Conservation (phyloP, 2,888 invertebrate genomes). For the Drosophila parthenogenetica region DNA sequence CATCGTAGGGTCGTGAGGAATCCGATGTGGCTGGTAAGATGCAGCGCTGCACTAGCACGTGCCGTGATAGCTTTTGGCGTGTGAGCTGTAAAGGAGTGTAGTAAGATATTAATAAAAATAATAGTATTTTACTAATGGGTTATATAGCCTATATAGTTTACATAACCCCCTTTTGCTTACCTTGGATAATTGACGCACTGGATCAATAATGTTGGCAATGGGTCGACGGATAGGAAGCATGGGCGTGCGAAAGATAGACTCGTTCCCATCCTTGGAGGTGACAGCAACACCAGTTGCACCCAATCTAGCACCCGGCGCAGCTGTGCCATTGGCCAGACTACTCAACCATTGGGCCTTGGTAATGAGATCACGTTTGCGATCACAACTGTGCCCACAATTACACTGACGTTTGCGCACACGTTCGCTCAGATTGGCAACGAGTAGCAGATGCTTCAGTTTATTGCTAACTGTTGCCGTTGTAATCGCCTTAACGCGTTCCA, state of each 20-base stretch:
- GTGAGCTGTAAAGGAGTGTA: slow-evolving; percentile 64
- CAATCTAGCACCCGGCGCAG: neutral
- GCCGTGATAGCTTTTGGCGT: slow-evolving; percentile 83
- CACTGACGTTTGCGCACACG: slow-evolving; percentile 83
- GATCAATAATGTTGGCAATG: slow-evolving; percentile 78
- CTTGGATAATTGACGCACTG: slow-evolving; percentile 78
- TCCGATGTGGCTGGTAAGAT: slow-evolving; percentile 86
- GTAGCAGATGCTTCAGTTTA: slow-evolving; percentile 84
- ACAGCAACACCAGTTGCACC: neutral
- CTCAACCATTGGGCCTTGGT: slow-evolving; percentile 55
- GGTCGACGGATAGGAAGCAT: slow-evolving; percentile 80
- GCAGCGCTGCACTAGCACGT: slow-evolving; percentile 90
- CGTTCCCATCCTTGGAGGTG: slow-evolving; percentile 38
- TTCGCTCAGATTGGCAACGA: slow-evolving; percentile 84
- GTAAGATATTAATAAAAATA: too few relatives aligned
- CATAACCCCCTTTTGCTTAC: slow-evolving; percentile 56
- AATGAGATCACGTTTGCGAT: slow-evolving; percentile 74
- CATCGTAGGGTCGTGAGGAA: slow-evolving; percentile 69
- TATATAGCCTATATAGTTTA: too few relatives aligned
- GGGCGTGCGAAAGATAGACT: slow-evolving; percentile 58
- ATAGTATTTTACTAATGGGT: too few relatives aligned
- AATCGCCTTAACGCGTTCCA: slow-evolving; percentile 71
- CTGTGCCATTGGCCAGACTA: slow-evolving; percentile 27
- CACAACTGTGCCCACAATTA: slow-evolving; percentile 83
- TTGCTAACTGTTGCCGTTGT: slow-evolving; percentile 78